Evolutionary conservation across 2,888 invertebrate genomes (phyloP).

Genomic region (Eudemis profundana): DNA sequence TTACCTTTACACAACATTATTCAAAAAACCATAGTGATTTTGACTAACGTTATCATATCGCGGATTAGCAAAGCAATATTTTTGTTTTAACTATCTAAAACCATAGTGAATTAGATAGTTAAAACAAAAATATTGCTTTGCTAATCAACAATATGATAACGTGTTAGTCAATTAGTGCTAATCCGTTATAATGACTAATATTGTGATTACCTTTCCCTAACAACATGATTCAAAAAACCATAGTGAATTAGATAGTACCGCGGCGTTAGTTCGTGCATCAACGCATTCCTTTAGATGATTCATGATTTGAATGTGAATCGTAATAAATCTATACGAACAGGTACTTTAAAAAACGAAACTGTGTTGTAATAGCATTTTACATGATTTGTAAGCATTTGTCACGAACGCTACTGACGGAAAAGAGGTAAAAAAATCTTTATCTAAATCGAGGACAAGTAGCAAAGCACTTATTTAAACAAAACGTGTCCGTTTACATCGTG

Average conservation of each 20-base stretch:
- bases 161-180: too few species aligned
- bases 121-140: too few species aligned
- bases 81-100: too few species aligned
- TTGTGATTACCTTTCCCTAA: conserved; percentile 30
- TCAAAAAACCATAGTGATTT: conserved; percentile 29
- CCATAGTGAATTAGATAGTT: too few species aligned
- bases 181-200: too few species aligned
- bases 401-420: conserved; percentile 2
- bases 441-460: conserved; percentile 36
- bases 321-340: conserved; percentile 44
- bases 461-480: conserved; percentile 21
- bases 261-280: conserved; percentile 43
- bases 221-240: conserved; percentile 31
- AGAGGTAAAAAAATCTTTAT: conserved; percentile 23
- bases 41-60: too few species aligned
- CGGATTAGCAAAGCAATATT: too few species aligned
- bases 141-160: too few species aligned
- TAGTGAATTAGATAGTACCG: conserved; percentile 10
- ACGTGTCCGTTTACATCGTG: conserved; percentile 28
- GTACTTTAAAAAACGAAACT: conserved; percentile 20
- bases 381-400: conserved; percentile 19
- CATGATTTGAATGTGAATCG: conserved; percentile 52
- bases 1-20: conserved; percentile 20
- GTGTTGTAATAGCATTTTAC: conserved; percentile 23
- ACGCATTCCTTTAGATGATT: conserved; percentile 56